A percentile compares a stretch with the other conserved stretches of the same genome.
Evolutionary conservation across 2,797 vertebrate genomes (phyloP).

Genomic region (Neosalanx taihuensis): DNA sequence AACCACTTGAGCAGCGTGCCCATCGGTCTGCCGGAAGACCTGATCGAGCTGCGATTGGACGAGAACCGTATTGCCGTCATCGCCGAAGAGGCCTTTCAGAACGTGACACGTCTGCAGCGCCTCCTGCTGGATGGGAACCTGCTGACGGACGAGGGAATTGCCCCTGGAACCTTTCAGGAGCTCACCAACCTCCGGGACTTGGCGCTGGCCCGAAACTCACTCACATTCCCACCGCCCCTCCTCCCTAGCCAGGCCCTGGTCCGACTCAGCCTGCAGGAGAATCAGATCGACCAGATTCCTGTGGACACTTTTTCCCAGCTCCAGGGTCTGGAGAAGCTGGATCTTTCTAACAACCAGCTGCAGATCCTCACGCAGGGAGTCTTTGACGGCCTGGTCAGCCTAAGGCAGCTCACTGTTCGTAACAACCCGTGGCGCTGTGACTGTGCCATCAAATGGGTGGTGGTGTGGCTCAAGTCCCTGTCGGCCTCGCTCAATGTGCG

Average conservation of each 20-base stretch:
- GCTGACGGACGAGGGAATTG: conserved; percentile 90
- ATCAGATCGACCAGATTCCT: conserved; percentile 93
- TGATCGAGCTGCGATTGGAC: conserved; percentile 92
- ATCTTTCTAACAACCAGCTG: conserved; percentile 93
- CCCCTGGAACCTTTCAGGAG: conserved; percentile 90
- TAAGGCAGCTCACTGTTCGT: conserved; percentile 87
- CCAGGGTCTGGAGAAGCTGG: conserved; percentile 86
- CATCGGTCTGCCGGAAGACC: conserved; percentile 87
- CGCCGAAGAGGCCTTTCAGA: conserved; percentile 92
- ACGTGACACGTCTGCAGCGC: conserved; percentile 89
- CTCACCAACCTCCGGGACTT: conserved; percentile 89
- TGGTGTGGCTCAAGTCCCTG: conserved; percentile 91
- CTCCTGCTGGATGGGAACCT: conserved; percentile 95
- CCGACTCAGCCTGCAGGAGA: conserved; percentile 92
- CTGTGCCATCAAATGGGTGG: conserved; percentile 94
- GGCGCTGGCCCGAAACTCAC: conserved; percentile 90
- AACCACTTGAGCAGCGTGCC: conserved; percentile 97
- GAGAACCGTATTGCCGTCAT: conserved; percentile 95
- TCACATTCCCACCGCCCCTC: conserved; percentile 87
- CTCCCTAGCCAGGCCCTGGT: conserved; percentile 85
- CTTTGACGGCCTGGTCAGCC: conserved; percentile 84
- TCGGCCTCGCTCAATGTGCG: conserved; percentile 86
- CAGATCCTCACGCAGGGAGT: conserved; percentile 86
- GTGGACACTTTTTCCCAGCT: conserved; percentile 85
- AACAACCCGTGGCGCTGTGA: conserved; percentile 96